Conservation (phyloP, 2,888 invertebrate genomes). For the Cordylochernes scorpioides region DNA sequence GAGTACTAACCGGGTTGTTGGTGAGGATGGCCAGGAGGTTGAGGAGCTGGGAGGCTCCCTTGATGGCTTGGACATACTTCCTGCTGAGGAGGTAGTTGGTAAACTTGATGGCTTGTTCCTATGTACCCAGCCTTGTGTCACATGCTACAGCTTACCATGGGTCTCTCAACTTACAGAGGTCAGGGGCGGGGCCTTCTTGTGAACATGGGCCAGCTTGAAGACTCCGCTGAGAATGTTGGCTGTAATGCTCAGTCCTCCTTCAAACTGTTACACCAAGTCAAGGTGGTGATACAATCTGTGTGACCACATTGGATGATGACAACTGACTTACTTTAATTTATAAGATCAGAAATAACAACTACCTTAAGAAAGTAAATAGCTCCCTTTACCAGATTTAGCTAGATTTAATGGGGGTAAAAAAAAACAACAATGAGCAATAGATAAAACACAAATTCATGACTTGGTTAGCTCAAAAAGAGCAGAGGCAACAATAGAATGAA, state of each 20-base stretch:
- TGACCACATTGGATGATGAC: background rate
- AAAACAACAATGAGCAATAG: no score
- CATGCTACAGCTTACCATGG: slow-evolving; percentile 1
- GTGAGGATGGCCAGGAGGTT: slow-evolving; percentile 44
- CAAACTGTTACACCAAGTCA: slow-evolving; percentile 50
- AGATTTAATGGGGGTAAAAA: no score
- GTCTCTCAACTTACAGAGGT: slow-evolving; percentile 21
- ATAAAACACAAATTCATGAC: no score
- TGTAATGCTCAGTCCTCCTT: slow-evolving; percentile 38
- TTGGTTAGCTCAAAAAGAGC: no score
- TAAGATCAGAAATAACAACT: background rate
- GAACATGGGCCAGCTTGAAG: slow-evolving; percentile 32
- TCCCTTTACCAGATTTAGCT: no score
- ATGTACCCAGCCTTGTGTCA: slow-evolving; percentile 13
- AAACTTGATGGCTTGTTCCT: slow-evolving; percentile 59
- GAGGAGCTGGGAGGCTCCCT: slow-evolving; percentile 51
- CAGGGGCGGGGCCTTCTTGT: slow-evolving; percentile 39
- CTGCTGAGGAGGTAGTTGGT: slow-evolving; percentile 66
- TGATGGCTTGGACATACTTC: slow-evolving; percentile 56
- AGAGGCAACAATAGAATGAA: no score
- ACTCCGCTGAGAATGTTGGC: slow-evolving; percentile 34
- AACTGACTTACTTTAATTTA: background rate
- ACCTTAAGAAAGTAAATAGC: slow-evolving; percentile 1
- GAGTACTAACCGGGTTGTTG: slow-evolving; percentile 35
- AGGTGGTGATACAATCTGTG: slow-evolving; percentile 1